Evolutionary conservation across 2,888 invertebrate genomes (phyloP).

Genomic region (Aleiodes leptofemur): DNA sequence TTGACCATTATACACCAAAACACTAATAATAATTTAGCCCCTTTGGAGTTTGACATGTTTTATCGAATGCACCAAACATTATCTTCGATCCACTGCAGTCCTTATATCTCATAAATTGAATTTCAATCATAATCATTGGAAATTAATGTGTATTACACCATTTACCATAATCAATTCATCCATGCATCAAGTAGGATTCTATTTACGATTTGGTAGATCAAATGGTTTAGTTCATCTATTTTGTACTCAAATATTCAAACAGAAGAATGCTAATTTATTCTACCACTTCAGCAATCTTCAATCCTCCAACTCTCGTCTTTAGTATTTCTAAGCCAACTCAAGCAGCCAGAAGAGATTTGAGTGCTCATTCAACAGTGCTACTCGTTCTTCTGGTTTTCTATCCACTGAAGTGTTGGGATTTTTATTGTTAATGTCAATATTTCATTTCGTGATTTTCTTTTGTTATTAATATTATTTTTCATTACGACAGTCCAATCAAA

Average conservation of each 20-base stretch:
- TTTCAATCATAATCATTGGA: slow-evolving; percentile 7
- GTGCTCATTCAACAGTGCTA: slow-evolving; percentile 65
- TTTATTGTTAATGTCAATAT: slow-evolving; percentile 22
- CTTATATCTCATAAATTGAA: slow-evolving; percentile 49
- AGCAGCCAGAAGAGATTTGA: slow-evolving; percentile 66
- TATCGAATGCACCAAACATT: slow-evolving; percentile 41
- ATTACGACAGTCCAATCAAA: neutral
- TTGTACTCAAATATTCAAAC: slow-evolving; percentile 47
- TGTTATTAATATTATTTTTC: slow-evolving; percentile 22
- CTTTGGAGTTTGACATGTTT: slow-evolving; percentile 23
- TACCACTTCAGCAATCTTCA: neutral
- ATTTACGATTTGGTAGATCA: too few relatives aligned
- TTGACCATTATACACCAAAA: slow-evolving; percentile 53
- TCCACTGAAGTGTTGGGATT: slow-evolving; percentile 15
- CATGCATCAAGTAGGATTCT: neutral
- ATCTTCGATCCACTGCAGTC: slow-evolving; percentile 47
- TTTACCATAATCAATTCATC: neutral
- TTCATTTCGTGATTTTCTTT: slow-evolving; percentile 23
- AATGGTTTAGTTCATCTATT: too few relatives aligned
- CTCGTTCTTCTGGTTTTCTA: slow-evolving; percentile 51
- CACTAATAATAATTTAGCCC: slow-evolving; percentile 28
- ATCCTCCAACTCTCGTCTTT: neutral
- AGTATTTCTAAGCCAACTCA: slow-evolving; percentile 53
- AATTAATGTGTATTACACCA: slow-evolving; percentile 21
- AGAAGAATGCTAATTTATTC: slow-evolving; percentile 55